Conservation (phyloP, 2,113 vertebrate genomes). For the Tachycineta bicolor region DNA sequence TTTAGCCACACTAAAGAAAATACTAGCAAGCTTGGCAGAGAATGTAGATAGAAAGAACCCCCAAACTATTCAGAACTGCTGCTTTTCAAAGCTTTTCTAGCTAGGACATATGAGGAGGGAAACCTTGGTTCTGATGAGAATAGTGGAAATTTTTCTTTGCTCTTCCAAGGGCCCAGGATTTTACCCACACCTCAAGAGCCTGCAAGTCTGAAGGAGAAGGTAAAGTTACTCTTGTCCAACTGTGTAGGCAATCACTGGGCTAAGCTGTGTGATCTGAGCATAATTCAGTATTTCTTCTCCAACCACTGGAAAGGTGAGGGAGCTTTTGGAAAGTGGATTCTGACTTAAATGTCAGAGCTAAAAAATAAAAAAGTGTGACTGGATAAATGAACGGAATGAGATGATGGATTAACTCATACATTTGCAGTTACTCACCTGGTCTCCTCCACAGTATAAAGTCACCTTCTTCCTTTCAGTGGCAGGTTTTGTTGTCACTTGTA, state of each 20-base stretch:
- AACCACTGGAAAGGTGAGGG: neutral
- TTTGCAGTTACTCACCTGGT: neutral
- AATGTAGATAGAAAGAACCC: neutral
- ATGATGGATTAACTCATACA: conserved; percentile 4
- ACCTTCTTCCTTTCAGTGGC: neutral
- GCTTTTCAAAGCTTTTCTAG: neutral
- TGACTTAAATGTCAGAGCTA: conserved; percentile 32
- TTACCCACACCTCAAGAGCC: neutral
- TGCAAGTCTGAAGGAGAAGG: neutral
- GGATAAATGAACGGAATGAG: conserved; percentile 6
- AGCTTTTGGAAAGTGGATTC: conserved; percentile 20
- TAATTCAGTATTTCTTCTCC: conserved; percentile 3
- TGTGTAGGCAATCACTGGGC: neutral
- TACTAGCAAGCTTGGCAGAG: neutral
- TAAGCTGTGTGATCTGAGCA: neutral
- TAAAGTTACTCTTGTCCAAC: neutral
- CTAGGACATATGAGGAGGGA: neutral
- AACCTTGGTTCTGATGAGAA: neutral
- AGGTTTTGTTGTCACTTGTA: conserved; percentile 20
- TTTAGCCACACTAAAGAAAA: neutral
- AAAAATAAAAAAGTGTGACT: conserved; percentile 1
- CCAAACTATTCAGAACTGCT: neutral
- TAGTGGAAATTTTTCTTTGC: neutral
- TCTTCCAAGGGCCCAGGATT: neutral
- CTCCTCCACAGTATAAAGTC: neutral